Conservation (phyloP, 2,113 vertebrate species). For the Nannospalax galili region DNA sequence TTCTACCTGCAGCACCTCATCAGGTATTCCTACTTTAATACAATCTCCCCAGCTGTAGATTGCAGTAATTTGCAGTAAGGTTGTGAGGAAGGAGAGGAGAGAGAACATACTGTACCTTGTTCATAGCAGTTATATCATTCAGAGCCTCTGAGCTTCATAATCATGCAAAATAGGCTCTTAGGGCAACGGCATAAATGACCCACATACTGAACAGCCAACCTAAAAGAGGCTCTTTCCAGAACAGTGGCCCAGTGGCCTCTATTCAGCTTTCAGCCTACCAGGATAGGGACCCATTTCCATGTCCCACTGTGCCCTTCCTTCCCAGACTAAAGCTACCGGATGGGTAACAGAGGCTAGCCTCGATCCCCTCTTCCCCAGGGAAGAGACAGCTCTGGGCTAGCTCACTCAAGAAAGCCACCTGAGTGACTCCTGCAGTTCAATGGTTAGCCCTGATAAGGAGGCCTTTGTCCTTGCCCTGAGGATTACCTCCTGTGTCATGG, state of each 20-base stretch:
- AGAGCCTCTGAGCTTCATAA: not conserved
- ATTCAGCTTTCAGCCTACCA: not conserved
- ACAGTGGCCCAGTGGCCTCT: not conserved
- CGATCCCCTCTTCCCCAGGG: no score
- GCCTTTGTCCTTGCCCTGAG: not conserved
- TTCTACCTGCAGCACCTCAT: not conserved
- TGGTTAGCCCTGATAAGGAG: not conserved
- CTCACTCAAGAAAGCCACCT: not conserved
- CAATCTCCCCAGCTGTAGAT: not conserved
- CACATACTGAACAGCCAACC: not conserved
- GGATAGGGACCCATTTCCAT: not conserved
- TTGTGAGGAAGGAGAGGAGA: not conserved
- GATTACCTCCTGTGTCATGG: fast-evolving
- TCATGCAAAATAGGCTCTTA: not conserved
- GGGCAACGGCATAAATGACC: not conserved
- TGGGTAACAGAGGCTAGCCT: not conserved
- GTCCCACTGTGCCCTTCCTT: not conserved
- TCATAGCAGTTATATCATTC: not conserved
- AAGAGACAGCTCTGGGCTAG: not conserved
- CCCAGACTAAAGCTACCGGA: fast-evolving
- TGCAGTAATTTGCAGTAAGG: not conserved
- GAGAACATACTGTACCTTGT: not conserved
- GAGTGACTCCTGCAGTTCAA: not conserved
- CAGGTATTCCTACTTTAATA: not conserved
- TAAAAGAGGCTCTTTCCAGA: not conserved